Percentiles rank a stretch among this genome's conserved stretches.
These are phyloP conservation scores for Allenopithecus nigroviridis DNA, from an alignment of 2,797 vertebrate genomes.

Conservation along the genomic window DNA sequence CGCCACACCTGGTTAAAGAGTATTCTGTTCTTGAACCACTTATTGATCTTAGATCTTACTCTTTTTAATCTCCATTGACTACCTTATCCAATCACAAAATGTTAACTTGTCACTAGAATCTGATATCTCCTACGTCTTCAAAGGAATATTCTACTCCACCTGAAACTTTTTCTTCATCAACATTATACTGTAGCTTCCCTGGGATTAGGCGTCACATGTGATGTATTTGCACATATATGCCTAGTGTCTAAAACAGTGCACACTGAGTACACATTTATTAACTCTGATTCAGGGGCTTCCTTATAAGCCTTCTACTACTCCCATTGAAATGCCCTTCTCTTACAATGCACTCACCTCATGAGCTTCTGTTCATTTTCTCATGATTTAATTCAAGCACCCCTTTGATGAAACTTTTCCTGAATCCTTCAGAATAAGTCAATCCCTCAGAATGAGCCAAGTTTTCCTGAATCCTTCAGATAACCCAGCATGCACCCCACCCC, in stretches of 20 bases:
- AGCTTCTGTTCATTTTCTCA: not conserved
- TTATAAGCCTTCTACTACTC: not conserved
- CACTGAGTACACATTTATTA: not conserved
- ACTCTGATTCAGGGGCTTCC: not conserved
- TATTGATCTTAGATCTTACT: not conserved
- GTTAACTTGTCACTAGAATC: not conserved
- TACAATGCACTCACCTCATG: not conserved
- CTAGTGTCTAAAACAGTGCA: not conserved
- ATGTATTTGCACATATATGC: not conserved
- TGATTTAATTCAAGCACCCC: not conserved
- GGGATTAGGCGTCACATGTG: not conserved
- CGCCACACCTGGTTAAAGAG: not conserved
- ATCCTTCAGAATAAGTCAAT: not conserved
- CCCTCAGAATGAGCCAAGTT: not conserved
- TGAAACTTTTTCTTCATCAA: not conserved
- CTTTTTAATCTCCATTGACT: not conserved
- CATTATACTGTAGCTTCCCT: not conserved
- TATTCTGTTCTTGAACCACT: not conserved
- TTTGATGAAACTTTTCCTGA: not conserved
- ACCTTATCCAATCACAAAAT: not conserved
- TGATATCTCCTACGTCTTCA: not conserved
- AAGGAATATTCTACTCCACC: not conserved
- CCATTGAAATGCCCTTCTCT: not conserved
- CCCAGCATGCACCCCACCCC: fast-evolving
- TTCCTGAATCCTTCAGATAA: not conserved